Evolutionary conservation across 2,113 vertebrate genomes (phyloP).

Genomic region (Centropus unirufus): DNA sequence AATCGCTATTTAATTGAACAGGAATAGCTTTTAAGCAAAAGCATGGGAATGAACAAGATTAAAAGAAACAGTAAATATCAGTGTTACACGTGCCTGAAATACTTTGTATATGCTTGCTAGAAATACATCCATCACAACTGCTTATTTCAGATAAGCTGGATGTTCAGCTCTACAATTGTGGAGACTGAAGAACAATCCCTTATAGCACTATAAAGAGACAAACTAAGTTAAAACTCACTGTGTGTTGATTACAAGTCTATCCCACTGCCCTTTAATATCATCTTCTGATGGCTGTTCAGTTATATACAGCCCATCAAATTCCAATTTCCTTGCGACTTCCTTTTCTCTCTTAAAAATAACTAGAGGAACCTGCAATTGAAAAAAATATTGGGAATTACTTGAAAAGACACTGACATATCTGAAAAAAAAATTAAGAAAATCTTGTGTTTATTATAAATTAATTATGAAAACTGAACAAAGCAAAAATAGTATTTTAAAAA

Average conservation of each 20-base stretch:
- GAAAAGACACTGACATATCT: not conserved
- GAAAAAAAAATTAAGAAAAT: not conserved
- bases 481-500: not conserved
- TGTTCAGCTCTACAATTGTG: not conserved
- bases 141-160: not conserved
- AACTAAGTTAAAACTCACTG: conserved; percentile 83
- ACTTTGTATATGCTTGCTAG: not conserved
- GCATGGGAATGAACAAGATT: not conserved
- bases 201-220: not conserved
- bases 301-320: conserved; percentile 96
- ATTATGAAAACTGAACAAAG: conserved; percentile 1
- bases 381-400: not conserved
- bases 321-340: conserved; percentile 94
- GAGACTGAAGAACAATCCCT: not conserved
- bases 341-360: conserved; percentile 98
- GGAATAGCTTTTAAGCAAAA: not conserved
- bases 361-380: conserved; percentile 84
- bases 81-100: not conserved
- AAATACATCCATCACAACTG: not conserved
- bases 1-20: accelerated
- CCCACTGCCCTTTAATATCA: conserved; percentile 98
- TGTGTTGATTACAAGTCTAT: conserved; percentile 95
- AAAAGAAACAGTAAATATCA: not conserved
- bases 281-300: conserved; percentile 97
- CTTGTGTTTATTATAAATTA: not conserved